Base-by-base conservation (phyloP, 2,888 invertebrate species). In the Epinotia ramella region DNA sequence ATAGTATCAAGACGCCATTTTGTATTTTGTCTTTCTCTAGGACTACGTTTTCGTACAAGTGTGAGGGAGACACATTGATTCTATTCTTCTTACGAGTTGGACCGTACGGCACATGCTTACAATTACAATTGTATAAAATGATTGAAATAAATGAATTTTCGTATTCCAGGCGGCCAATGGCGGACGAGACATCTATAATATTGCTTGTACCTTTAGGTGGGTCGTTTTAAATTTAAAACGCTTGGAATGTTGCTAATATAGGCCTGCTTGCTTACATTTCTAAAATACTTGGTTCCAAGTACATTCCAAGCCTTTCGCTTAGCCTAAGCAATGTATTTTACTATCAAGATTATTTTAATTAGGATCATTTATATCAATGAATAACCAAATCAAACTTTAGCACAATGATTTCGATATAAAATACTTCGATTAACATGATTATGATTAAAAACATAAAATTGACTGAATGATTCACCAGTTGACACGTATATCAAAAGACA, bases 191-290 rank as follows among this genome's bases (percentile, higher is more conserved):
- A 18, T 62, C 6, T 73, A 69, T 69, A 63, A 67, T 67, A 76
- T 72, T 72, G 76, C 71, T 76, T 76, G 76, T 76, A 76, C 76
- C 60, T 72, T 63, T 76, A 67, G 76, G 76, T 76, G 76, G 76
- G 76, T 69, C 67, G 46, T 56, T 67, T 66, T 66, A 62, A 9
- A 49, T 66, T 53, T 65, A 53, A 65, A 63, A 18, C 9, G 62
- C 71, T 75, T 75, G 70, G 64, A 70, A 74, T 70, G 66, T 28
- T 60, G 24, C n/a, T 71, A 65, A 70, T 65, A 40, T 46, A 66
- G 65, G 70, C 70, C 74, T 20, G 70, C 13, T 24, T 24, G 28
- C n/a, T 5, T 64, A 49, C 28, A 40, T 49, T n/a, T 46, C 56
- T 20, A 64, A 70, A 20, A 74, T 69, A 49, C 63, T 57, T 44